Base-by-base conservation (phyloP, 2,888 invertebrate genomes). In the Adineta ricciae region DNA sequence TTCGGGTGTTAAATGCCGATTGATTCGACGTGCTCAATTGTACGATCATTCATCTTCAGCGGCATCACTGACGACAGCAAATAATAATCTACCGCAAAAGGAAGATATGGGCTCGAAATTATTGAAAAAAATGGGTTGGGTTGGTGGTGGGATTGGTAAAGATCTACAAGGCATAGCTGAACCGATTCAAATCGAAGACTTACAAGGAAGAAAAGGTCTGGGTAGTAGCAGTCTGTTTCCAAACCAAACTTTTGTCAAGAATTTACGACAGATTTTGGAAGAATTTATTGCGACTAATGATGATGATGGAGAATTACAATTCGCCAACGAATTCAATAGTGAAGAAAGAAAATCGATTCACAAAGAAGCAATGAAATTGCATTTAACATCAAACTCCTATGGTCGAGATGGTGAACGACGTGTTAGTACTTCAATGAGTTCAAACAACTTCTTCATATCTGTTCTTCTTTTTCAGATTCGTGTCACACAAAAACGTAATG, bases 41-140 rank as follows among this genome's bases (percentile, higher is more conserved):
- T 41, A 24, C 41, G 78, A 78, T 1, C 78, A 78, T n/a, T 24
- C 24, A 41, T 41, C 41, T n/a, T 78, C 41, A 41, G 14, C 24
- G 2, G 11, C 11, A n/a, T 9, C 41, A 24, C 21, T 32, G 32
- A 24, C 41, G n/a, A 54, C 2, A 54, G n/a, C n/a, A n/a, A 2
- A 4, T 1, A 64, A 7, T 32, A 32, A 64, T 64, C 4, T 4
- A 64, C 32, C 14, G 19, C 32, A 36, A 32, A 78, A 78, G n/a
- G 78, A 78, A 78, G 78, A 38, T 41, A 41, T 78, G 38, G 78
- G 41, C 8, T 41, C 78, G 24, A 78, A 78, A 78, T 78, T 78
- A 41, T 41, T 78, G 36, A 78, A 78, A 78, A 78, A 78, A n/a
- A 78, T 78, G 78, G 78, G 78, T 41, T 78, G 78, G 78, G 7